Evolutionary conservation across 2,113 vertebrate species (phyloP), one percentile per base, ranked within the genome.

Genomic region (Xyrauchen texanus): DNA sequence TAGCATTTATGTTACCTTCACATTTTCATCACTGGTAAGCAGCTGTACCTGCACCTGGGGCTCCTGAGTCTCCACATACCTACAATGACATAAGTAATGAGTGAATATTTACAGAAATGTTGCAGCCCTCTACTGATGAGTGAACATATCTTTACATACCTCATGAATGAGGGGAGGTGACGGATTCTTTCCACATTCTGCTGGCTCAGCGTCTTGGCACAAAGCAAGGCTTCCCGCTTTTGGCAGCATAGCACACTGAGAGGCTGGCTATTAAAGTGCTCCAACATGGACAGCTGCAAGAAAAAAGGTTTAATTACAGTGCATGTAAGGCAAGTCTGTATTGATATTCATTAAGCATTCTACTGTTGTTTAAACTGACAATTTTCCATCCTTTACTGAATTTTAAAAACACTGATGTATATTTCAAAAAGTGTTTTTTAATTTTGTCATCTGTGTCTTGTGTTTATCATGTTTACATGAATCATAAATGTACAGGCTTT

Each of bases 181-280:
- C 95, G 92, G 83, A 99, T 84, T 49, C 90, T 93, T 90, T 99
- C 96, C 90, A 96, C 89, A 13, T 97, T 92, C 34, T 78, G 47
- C 7, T 90, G 87, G 69, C 92, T 92, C 73, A 99, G 93, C 86
- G 86, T 88, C 82, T 72, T 80, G 70, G 89, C 77, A 70, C 92
- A 92, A 13, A 45, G 83, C 81, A 92, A 89, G 45, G 92, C 88
- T n/a, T 94, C 90, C 80, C 52, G 76, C 60, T 94, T 91, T 8
- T 85, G 85, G 67, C 96, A 97, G 91, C 97, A 99, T 47, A 99
- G 88, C 15, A 96, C 83, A 83, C 97, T 99, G 34, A 99, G 91
- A 34, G 97, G 95, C 83, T 98, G 92, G 5, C 91, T 93, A 89
- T 92, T 91, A 86, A 96, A 99, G 89, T 99, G 98, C 79, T 99